phyloP scores from a whole-genome alignment of 2,797 vertebrate genomes.

The Typhlichthys subterraneus region DNA sequence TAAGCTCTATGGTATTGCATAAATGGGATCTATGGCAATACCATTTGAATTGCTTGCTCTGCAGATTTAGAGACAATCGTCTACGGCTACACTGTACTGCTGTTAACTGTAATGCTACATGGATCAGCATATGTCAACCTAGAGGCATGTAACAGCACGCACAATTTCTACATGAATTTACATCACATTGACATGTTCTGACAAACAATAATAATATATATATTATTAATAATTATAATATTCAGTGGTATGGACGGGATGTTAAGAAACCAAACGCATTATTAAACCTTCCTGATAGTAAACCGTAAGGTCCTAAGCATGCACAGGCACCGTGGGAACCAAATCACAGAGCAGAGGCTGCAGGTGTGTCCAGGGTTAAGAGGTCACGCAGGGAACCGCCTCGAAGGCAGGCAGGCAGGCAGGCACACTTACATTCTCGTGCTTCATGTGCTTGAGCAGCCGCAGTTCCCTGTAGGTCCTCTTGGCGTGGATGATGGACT shows the following conservation, averaged over 20 bases:
- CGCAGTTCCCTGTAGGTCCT: constrained; percentile 96
- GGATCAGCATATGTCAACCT: no score
- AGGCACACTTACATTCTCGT: constrained; percentile 91
- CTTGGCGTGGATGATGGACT: constrained; percentile 98
- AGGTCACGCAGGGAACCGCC: background rate
- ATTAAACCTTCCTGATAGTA: background rate
- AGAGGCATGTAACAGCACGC: background rate
- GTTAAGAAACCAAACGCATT: no score
- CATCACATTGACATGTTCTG: background rate
- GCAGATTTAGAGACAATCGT: background rate
- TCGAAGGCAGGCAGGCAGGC: no score
- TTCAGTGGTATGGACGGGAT: background rate
- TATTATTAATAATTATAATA: no score
- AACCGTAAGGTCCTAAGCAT: no score
- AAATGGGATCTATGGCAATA: no score
- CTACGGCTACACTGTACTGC: background rate
- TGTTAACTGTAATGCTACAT: no score
- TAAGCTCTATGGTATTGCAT: no score
- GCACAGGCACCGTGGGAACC: no score
- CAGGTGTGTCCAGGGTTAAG: background rate
- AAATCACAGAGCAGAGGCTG: no score
- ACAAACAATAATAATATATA: background rate
- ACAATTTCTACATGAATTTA: constrained; percentile 1
- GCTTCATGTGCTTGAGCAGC: constrained; percentile 98
- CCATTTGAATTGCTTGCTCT: no score